These are phyloP conservation scores for Apis cerana DNA, from an alignment of 1,140 invertebrate genomes.

Conservation along the genomic window DNA sequence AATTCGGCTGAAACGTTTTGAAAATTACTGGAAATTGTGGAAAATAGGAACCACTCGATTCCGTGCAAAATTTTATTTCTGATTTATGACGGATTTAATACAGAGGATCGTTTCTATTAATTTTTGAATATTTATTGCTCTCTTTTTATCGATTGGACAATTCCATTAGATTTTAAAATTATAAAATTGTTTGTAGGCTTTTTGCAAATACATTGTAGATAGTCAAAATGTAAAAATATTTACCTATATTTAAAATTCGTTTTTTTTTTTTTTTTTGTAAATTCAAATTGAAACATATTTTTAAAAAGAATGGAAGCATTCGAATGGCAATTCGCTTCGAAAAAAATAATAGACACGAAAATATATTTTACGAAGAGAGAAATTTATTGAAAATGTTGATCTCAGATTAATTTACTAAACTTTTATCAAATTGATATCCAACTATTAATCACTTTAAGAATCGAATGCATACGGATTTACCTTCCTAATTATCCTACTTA, in stretches of 20 bases:
- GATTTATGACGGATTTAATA: too few relatives aligned
- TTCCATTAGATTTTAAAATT: too few relatives aligned
- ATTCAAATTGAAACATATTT: too few relatives aligned
- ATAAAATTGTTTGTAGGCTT: too few relatives aligned
- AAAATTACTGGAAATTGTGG: neutral
- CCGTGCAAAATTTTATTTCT: neutral
- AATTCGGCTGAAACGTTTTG: slow-evolving; percentile 15
- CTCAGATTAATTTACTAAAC: neutral
- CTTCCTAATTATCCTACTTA: slow-evolving; percentile 7
- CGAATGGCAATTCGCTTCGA: neutral
- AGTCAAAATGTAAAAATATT: too few relatives aligned
- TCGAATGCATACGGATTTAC: neutral
- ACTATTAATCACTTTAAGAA: slow-evolving; percentile 2
- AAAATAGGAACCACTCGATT: neutral
- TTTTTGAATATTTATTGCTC: neutral
- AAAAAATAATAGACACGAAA: neutral
- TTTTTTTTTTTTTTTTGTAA: too few relatives aligned
- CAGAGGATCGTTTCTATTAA: too few relatives aligned
- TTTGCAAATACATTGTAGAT: too few relatives aligned
- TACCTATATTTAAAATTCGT: too few relatives aligned
- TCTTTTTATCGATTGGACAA: too few relatives aligned
- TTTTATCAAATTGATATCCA: neutral
- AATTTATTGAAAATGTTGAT: neutral
- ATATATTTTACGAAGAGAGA: neutral
- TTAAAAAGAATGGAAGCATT: neutral